Evolutionary conservation across 2,113 vertebrate species (phyloP), one percentile per base, ranked within the genome.

Genomic region (Heliornis fulica): DNA sequence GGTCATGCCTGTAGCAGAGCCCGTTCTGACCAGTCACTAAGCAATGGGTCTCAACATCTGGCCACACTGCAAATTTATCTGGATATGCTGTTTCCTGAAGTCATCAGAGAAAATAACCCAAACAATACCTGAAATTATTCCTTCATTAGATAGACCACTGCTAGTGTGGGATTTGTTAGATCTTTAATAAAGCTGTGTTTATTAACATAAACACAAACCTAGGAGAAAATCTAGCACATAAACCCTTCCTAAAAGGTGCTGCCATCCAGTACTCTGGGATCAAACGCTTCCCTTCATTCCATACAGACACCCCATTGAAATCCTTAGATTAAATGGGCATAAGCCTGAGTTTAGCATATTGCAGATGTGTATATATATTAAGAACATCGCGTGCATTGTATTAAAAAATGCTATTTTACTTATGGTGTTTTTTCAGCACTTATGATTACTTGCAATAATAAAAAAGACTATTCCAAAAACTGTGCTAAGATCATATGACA

Each of bases 321-420:
- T 77, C 29, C 15, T 76, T 66, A 74, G 68, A 96, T 96, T 94
- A 93, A 93, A 63, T 59, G 68, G 50, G 59, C 20, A 9, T 74
- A 60, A 94, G 45, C 70, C 65, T 94, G 80, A 87, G 61, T 84
- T 91, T 94, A 97, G 94, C 94, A 82, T 93, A 93, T 94, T 96
- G 74, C 95, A 96, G 94, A 94, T 94, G 94, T 96, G 89, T 84
- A 40, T 68, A 81, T 51, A 34, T 40, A 61, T 90, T 72, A 96
- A 70, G 89, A 96, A 96, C 94, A 97, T 95, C 91, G 87, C 87
- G 66, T 61, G 29, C 84, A 97, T 93, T 96, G 93, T 96, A 74
- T 91, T 94, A 13, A 76, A 91, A 96, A 96, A 93, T 66, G 54
- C 43, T 92, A 66, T 94, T 96, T 96, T 93, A 90, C 87, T 91